Evolutionary conservation across 1,140 invertebrate genomes (phyloP).

Genomic region (Nixonia krombeini): DNA sequence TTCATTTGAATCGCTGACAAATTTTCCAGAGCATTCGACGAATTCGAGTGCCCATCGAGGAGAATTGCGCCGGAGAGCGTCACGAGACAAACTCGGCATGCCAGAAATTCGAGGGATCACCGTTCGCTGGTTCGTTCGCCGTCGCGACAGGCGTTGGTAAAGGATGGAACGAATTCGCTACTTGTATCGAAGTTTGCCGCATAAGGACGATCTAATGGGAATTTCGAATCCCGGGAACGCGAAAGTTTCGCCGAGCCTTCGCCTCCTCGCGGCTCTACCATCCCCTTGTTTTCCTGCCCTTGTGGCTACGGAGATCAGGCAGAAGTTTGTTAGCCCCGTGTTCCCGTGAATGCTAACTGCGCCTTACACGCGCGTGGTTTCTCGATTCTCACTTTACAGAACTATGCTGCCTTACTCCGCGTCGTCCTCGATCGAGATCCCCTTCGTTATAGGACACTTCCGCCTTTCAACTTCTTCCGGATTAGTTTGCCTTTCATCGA

Average conservation of each 20-base stretch:
- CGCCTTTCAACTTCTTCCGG: too few relatives aligned
- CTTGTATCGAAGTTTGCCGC: slow-evolving; percentile 44
- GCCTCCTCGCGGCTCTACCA: slow-evolving; percentile 16
- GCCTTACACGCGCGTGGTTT: slow-evolving; percentile 45
- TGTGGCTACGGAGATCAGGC: slow-evolving; percentile 41
- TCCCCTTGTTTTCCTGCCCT: slow-evolving; percentile 36
- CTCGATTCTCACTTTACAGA: slow-evolving; percentile 11
- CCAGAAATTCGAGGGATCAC: too few relatives aligned
- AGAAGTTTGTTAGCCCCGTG: slow-evolving; percentile 35
- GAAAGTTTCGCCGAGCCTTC: slow-evolving; percentile 26
- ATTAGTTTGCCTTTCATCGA: too few relatives aligned
- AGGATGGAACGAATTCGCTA: slow-evolving; percentile 33
- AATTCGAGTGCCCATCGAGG: too few relatives aligned
- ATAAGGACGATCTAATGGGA: slow-evolving; percentile 47
- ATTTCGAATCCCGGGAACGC: slow-evolving; percentile 40
- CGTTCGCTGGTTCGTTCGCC: background rate
- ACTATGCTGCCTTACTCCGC: too few relatives aligned
- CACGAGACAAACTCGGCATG: too few relatives aligned
- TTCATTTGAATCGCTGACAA: too few relatives aligned
- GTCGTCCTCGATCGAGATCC: too few relatives aligned
- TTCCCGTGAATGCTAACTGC: slow-evolving; percentile 37
- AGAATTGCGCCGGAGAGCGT: too few relatives aligned
- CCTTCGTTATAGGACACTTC: too few relatives aligned
- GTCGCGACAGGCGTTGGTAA: background rate
- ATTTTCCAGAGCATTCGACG: too few relatives aligned